Base-by-base conservation (phyloP, 1,140 invertebrate genomes). In the Panagrolaimus sp. region DNA sequence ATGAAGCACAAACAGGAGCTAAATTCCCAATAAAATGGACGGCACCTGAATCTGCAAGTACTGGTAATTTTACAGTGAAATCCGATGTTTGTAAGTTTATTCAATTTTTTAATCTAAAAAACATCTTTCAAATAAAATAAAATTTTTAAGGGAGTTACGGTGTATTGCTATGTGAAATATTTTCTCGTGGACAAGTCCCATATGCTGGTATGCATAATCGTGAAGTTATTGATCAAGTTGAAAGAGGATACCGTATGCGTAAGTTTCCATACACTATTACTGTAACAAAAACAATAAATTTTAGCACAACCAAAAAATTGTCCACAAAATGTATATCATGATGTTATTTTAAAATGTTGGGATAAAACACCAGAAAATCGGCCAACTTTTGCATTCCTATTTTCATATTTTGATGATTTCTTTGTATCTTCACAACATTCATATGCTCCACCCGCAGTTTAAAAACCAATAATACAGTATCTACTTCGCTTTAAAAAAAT, bases 381-480 rank as follows among this genome's bases (percentile, higher is more conserved):
- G 80, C 95, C 94, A 20, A 98, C 95, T 0, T 98, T 98, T 84
- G 93, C 95, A 83, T 94, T 93, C 85, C 88, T 98, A n/a, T 92
- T 92, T 82, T 91, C 93, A 81, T 96, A 93, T 83, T 96, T 98
- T 84, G 93, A 97, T 84, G 92, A 94, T 78, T 98, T 93, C 85
- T 92, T 91, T 82, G 91, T 96, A 57, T 91, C 63, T 64, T 64
- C 74, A 25, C 78, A 79, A 62, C 76, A 78, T 13, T 80, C 80
- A 48, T 79, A 79, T 64, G 75, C 72, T 9, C 74, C 74, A 16
- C 74, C 74, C 57, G 31, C 31, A 4, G 31, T 38, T 38, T 38
- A 38, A 38, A 38, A 38, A 38, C 31, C 7, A 38, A 38, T n/a
- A n/a, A n/a, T n/a, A n/a, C n/a, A 38, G 2, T 38, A 38, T 7